A percentile compares a stretch with the other conserved stretches of the same genome.
Conservation (phyloP, 2,113 vertebrate genomes). For the Scartelaos histophorus region DNA sequence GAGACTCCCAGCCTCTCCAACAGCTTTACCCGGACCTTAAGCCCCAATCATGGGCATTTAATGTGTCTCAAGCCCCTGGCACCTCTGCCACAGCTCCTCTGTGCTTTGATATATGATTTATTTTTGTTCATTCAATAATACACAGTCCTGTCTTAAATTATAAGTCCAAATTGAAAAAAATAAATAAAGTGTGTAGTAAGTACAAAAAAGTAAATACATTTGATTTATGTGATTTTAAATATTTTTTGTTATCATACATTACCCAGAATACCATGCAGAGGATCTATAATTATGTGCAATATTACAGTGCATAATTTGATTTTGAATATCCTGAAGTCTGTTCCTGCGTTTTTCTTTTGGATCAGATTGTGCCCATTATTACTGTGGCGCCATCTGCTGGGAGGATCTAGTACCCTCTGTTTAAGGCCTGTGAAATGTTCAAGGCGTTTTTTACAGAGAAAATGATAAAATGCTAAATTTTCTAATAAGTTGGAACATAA, state of each 20-base stretch:
- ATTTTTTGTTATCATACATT: background rate
- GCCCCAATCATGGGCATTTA: constrained; percentile 99
- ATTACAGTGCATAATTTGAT: background rate
- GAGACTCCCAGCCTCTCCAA: constrained; percentile 86
- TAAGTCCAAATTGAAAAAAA: no score
- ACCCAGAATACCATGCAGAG: background rate
- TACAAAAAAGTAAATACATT: background rate
- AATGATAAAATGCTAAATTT: no score
- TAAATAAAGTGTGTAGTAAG: no score
- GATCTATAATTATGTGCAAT: background rate
- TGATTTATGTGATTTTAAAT: background rate
- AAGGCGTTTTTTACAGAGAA: background rate
- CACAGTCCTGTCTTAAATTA: no score
- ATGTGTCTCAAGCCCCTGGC: constrained; percentile 93
- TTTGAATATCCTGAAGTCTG: background rate
- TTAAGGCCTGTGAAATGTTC: constrained; percentile 9
- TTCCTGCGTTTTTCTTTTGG: background rate
- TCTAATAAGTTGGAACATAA: no score
- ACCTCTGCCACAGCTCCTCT: constrained; percentile 87
- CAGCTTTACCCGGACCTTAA: constrained; percentile 89
- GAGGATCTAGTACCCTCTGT: constrained; percentile 10
- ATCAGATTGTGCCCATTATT: constrained; percentile 13
- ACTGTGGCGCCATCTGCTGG: constrained; percentile 76
- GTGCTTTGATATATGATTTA: constrained; percentile 96
- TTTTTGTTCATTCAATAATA: constrained; percentile 83